Conservation (phyloP, 1,140 invertebrate genomes). For the Drosophila lacertosa region DNA sequence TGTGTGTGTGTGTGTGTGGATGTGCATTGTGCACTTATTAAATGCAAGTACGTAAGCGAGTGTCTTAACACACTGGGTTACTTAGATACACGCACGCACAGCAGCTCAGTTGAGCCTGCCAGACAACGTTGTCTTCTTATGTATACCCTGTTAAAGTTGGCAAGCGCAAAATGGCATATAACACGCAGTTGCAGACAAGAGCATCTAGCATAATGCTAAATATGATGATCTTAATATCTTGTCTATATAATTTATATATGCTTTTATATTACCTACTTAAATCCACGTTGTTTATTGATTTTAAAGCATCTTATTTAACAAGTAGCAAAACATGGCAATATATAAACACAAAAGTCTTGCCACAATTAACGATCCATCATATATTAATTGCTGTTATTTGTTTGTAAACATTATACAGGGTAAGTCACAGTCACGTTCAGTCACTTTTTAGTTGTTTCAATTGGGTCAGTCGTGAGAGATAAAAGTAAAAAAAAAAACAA, state of each 20-base stretch:
- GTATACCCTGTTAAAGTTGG: conserved; percentile 23
- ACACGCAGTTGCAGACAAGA: neutral
- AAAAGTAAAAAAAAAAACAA: conserved; percentile 9
- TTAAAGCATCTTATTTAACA: too few species aligned
- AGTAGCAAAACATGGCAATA: too few species aligned
- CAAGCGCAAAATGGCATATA: neutral
- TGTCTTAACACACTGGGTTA: conserved; percentile 38
- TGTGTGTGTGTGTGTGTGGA: neutral
- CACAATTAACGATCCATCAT: too few species aligned
- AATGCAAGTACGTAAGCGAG: conserved; percentile 29
- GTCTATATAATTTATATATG: too few species aligned
- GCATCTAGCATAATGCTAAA: too few species aligned
- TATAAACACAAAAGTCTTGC: too few species aligned
- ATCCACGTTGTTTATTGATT: too few species aligned
- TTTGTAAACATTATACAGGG: conserved; percentile 14
- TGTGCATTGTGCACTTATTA: conserved; percentile 56
- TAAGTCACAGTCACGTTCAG: neutral
- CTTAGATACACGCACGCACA: conserved; percentile 50
- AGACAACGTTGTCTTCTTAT: conserved; percentile 45
- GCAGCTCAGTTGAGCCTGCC: conserved; percentile 41
- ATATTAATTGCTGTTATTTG: too few species aligned
- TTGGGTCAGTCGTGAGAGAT: conserved; percentile 61
- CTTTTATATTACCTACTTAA: too few species aligned
- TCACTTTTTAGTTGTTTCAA: conserved; percentile 35
- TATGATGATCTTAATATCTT: neutral